Evolutionary conservation across 2,888 invertebrate species (phyloP).

Genomic region (Epistrophe eligans): DNA sequence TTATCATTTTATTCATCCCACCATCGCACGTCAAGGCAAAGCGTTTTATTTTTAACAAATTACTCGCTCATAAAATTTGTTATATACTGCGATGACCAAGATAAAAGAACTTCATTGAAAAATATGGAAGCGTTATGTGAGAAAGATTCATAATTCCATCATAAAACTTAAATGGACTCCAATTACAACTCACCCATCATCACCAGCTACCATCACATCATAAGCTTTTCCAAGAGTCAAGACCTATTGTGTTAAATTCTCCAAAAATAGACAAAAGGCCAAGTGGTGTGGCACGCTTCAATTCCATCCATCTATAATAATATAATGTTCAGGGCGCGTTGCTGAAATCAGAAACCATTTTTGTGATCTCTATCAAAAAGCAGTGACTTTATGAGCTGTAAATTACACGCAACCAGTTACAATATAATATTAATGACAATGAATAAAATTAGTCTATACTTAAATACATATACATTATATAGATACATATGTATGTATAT

Average conservation of each 20-base stretch:
- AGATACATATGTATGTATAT: not conserved
- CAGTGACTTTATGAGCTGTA: slow-evolving; percentile 62
- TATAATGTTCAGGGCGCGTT: slow-evolving; percentile 34
- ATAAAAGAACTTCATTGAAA: slow-evolving; percentile 31
- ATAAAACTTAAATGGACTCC: slow-evolving; percentile 44
- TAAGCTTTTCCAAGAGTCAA: slow-evolving; percentile 10
- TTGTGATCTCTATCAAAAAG: slow-evolving; percentile 57
- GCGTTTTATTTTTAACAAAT: not conserved
- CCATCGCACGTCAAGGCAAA: not conserved
- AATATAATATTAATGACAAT: slow-evolving; percentile 1
- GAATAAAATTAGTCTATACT: not conserved
- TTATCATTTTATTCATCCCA: slow-evolving; percentile 12
- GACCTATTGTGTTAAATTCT: slow-evolving; percentile 25
- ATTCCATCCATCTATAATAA: not conserved
- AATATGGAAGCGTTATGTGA: slow-evolving; percentile 7
- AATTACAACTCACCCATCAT: slow-evolving; percentile 55
- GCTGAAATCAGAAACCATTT: slow-evolving; percentile 64
- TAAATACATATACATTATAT: not conserved
- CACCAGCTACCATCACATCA: slow-evolving; percentile 7
- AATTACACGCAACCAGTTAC: slow-evolving; percentile 53
- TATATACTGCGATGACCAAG: slow-evolving; percentile 9
- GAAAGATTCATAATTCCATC: slow-evolving; percentile 45
- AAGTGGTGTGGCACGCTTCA: slow-evolving; percentile 45
- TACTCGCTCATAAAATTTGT: slow-evolving; percentile 19
- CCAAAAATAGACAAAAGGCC: slow-evolving; percentile 36